Conservation (phyloP, 1,140 invertebrate species). For the Caenorhabditis brenneri region DNA sequence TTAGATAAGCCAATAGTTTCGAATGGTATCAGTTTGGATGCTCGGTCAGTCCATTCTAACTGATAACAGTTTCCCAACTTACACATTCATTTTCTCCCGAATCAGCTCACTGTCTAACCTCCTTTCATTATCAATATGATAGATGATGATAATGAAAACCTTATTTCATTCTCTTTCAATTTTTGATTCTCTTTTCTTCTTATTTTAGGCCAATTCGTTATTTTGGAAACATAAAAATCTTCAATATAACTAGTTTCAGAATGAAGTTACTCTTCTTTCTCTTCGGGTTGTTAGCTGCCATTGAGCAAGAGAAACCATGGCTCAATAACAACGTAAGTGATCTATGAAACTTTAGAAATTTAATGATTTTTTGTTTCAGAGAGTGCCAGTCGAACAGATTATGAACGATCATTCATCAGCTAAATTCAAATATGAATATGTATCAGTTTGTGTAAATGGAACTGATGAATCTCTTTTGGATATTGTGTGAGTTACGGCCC, state of each 20-base stretch:
- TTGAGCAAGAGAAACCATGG: conserved; percentile 19
- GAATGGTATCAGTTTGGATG: not conserved
- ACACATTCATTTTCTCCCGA: not conserved
- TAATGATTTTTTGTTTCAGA: not conserved
- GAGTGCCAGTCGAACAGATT: conserved; percentile 9
- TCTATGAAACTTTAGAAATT: not conserved
- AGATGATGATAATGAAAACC: conserved; percentile 17
- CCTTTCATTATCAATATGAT: conserved; percentile 8
- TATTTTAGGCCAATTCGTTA: not conserved
- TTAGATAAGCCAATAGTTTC: not conserved
- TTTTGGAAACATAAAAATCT: not conserved
- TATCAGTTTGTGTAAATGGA: conserved; percentile 54
- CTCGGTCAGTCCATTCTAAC: not conserved
- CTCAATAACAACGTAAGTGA: not conserved
- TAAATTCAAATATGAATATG: conserved; percentile 48
- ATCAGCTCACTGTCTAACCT: not conserved
- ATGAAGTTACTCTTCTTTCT: conserved; percentile 37
- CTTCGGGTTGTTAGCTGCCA: conserved; percentile 14
- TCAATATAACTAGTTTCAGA: not conserved
- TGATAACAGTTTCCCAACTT: not conserved
- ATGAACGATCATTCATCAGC: conserved; percentile 2
- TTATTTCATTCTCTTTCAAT: not conserved
- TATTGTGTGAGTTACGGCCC: not conserved
- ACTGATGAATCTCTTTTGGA: conserved; percentile 46
- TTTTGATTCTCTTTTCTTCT: not conserved